Evolutionary conservation across 30 jellyfish, hydroid and myxozoan species (phyloP).

Genomic region (Cassiopea andromeda): DNA sequence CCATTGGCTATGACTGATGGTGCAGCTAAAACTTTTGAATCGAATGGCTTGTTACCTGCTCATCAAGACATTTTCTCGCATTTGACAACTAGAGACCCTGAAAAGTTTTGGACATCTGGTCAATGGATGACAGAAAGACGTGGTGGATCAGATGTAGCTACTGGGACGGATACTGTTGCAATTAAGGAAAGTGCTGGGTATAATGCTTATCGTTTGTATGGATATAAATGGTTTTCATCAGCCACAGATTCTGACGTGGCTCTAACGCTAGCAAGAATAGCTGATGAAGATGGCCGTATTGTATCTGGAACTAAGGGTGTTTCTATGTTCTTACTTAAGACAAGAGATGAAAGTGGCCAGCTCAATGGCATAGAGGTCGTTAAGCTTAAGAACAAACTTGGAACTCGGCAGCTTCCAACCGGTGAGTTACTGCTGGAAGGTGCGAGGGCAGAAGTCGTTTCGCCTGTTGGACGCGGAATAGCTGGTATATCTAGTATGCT

Average conservation of each 20-base stretch:
- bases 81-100: constrained; percentile 78
- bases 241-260: constrained; percentile 93
- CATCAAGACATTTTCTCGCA: constrained; percentile 49
- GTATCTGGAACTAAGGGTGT: constrained; percentile 73
- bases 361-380: constrained; percentile 84
- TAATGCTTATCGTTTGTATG: constrained; percentile 43
- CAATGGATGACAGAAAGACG: constrained; percentile 98
- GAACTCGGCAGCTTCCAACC: constrained; percentile 92
- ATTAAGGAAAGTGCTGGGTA: constrained; percentile 32
- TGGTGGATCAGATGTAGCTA: constrained; percentile 95
- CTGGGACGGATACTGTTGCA: constrained; percentile 85
- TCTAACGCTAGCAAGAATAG: constrained; percentile 78
- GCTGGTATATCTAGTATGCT: constrained; percentile 86
- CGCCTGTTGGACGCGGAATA: constrained; percentile 86
- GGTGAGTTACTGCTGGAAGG: constrained; percentile 89
- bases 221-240: constrained; percentile 92
- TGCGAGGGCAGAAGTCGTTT: constrained; percentile 63
- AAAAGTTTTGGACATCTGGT: constrained; percentile 91
- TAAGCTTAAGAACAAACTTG: constrained; percentile 84
- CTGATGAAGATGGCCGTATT: constrained; percentile 49
- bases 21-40: constrained; percentile 88
- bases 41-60: constrained; percentile 40
- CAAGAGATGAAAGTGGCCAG: constrained; percentile 58
- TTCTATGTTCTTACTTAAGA: constrained; percentile 77
- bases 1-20: constrained; percentile 99